phyloP scores from a whole-genome alignment of 1,140 invertebrate genomes.

The Triops longicaudatus region DNA sequence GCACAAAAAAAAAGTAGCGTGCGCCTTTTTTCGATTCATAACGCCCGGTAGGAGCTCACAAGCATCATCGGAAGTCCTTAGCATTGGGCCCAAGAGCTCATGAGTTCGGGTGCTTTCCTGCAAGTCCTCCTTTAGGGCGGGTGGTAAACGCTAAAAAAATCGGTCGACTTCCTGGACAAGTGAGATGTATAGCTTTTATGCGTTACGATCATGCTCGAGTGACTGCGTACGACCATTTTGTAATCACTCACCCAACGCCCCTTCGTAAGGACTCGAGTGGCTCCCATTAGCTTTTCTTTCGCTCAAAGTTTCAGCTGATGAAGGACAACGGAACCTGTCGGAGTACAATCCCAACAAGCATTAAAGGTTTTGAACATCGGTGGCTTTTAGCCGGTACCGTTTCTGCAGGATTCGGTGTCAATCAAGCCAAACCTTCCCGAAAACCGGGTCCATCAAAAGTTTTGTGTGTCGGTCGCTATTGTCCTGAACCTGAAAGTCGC shows the following conservation, averaged over 20 bases:
- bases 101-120: background rate
- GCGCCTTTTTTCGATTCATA: background rate
- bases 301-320: background rate
- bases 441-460: too few relatives aligned
- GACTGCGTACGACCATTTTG: background rate
- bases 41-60: background rate
- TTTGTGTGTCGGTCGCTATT: too few relatives aligned
- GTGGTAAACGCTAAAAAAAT: background rate
- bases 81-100: too few relatives aligned
- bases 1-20: background rate
- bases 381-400: too few relatives aligned
- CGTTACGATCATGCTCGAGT: slow-evolving; percentile 5
- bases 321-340: background rate
- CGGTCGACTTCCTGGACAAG: slow-evolving; percentile 5
- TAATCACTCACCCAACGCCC: background rate
- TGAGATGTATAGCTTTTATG: slow-evolving; percentile 8
- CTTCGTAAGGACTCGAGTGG: too few relatives aligned
- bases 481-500: slow-evolving; percentile 1
- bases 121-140: background rate
- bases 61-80: slow-evolving; percentile 4
- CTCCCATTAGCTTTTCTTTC: background rate
- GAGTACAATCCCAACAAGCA: too few relatives aligned
- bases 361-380: too few relatives aligned
- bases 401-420: too few relatives aligned
- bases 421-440: too few relatives aligned